Conservation (phyloP, 1,140 invertebrate species). For the Neodiprion virginianus region DNA sequence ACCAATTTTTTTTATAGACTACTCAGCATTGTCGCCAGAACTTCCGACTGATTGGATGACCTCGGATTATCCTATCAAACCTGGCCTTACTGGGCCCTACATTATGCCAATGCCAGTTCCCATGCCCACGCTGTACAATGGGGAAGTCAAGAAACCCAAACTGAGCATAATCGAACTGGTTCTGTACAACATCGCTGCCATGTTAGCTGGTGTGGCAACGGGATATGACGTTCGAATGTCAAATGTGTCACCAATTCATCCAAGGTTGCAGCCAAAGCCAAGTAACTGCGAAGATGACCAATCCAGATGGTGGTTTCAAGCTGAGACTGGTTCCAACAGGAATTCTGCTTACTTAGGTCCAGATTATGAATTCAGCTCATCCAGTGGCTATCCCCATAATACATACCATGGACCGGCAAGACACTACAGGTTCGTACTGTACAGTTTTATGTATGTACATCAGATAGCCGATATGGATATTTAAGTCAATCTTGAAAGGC, state of each 20-base stretch:
- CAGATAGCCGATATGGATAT: too few species aligned
- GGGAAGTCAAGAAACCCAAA: slow-evolving; percentile 74
- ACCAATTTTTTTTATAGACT: slow-evolving; percentile 52
- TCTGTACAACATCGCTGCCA: slow-evolving; percentile 89
- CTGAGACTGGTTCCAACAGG: slow-evolving; percentile 49
- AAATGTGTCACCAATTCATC: slow-evolving; percentile 84
- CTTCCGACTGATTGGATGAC: slow-evolving; percentile 47
- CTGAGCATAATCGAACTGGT: slow-evolving; percentile 81
- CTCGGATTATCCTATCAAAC: slow-evolving; percentile 66
- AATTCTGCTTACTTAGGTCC: slow-evolving; percentile 57
- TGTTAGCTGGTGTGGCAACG: slow-evolving; percentile 86
- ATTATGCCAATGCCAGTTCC: slow-evolving; percentile 68
- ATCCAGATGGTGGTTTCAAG: slow-evolving; percentile 53
- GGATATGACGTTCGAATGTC: slow-evolving; percentile 91
- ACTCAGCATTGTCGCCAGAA: slow-evolving; percentile 46
- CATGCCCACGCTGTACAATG: slow-evolving; percentile 79
- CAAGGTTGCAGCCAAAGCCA: slow-evolving; percentile 69
- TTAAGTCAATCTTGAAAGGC: neutral
- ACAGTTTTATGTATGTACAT: too few species aligned
- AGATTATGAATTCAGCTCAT: slow-evolving; percentile 68
- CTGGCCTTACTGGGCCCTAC: slow-evolving; percentile 52
- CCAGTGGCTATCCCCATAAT: slow-evolving; percentile 77
- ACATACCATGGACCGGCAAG: slow-evolving; percentile 89
- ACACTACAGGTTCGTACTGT: slow-evolving; percentile 71
- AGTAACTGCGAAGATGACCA: slow-evolving; percentile 48